A percentile compares a stretch with the other conserved stretches of the same genome.
Conservation (phyloP, 2,797 vertebrate species). For the Sebastes dallii region DNA sequence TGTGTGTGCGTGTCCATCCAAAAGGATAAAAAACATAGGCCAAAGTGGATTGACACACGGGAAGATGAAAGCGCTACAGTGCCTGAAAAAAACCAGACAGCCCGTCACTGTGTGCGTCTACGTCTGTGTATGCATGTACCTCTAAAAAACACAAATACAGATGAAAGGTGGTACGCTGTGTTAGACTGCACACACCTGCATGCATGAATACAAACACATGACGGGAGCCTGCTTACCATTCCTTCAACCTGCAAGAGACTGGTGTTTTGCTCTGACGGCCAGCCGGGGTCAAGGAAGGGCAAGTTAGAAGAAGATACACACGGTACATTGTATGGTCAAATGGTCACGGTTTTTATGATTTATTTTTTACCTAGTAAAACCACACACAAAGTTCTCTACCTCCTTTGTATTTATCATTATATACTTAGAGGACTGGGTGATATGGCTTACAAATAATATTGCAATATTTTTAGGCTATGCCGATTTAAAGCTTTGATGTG, state of each 20-base stretch:
- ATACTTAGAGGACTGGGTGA: no score
- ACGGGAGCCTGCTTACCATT: neutral
- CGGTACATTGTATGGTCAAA: neutral
- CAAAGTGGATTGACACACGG: constrained; percentile 55
- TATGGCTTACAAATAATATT: no score
- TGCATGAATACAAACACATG: neutral
- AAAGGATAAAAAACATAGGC: constrained; percentile 13
- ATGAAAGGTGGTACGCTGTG: constrained; percentile 49
- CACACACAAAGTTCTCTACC: neutral
- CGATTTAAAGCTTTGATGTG: no score
- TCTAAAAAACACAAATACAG: constrained; percentile 47
- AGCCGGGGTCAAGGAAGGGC: neutral
- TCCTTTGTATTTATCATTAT: no score
- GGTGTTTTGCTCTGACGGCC: neutral
- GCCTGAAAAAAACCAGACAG: constrained; percentile 27
- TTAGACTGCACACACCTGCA: neutral
- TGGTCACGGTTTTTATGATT: neutral
- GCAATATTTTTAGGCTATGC: no score
- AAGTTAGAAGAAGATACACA: neutral
- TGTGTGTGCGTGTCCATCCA: constrained; percentile 31
- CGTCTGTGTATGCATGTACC: constrained; percentile 27
- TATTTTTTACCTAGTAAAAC: neutral
- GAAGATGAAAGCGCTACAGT: constrained; percentile 62
- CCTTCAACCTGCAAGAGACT: neutral
- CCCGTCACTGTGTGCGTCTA: constrained; percentile 20